These are phyloP conservation scores for Blera fallax DNA, from an alignment of 2,888 invertebrate species.

Conservation along the genomic window DNA sequence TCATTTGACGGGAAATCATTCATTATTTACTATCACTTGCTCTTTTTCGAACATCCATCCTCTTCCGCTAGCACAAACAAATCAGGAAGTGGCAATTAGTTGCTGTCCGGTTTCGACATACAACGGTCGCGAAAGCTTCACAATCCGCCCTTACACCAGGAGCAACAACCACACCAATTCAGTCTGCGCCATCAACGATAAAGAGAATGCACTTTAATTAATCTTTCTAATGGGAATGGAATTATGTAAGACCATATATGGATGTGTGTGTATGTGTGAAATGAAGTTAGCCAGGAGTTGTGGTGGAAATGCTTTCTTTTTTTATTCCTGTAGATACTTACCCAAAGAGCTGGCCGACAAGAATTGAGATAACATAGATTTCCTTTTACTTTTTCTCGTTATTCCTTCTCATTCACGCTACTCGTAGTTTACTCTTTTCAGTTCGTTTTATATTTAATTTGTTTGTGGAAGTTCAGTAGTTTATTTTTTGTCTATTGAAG, in stretches of 20 bases:
- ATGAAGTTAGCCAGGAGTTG: conserved; percentile 23
- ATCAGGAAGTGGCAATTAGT: conserved; percentile 56
- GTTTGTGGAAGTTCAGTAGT: conserved; percentile 33
- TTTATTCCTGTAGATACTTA: not conserved
- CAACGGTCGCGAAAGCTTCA: conserved; percentile 16
- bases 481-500: not conserved
- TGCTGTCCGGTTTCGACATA: conserved; percentile 53
- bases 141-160: conserved; percentile 1
- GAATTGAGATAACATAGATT: conserved; percentile 58
- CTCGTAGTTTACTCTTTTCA: not conserved
- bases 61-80: conserved; percentile 12
- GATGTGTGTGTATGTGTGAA: not conserved
- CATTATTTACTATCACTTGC: conserved; percentile 22
- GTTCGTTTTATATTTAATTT: conserved; percentile 45
- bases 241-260: conserved; percentile 33
- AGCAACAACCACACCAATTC: not conserved
- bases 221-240: conserved; percentile 57
- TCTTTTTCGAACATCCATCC: not conserved
- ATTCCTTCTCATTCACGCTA: not conserved
- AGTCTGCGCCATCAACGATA: conserved; percentile 46
- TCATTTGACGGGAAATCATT: conserved; percentile 10
- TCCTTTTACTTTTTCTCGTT: conserved; percentile 37
- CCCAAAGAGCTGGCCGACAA: not conserved
- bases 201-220: conserved; percentile 64
- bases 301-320: not conserved